Base-by-base conservation (phyloP, 2,797 vertebrate genomes). In the Yasuhikotakia modesta region DNA sequence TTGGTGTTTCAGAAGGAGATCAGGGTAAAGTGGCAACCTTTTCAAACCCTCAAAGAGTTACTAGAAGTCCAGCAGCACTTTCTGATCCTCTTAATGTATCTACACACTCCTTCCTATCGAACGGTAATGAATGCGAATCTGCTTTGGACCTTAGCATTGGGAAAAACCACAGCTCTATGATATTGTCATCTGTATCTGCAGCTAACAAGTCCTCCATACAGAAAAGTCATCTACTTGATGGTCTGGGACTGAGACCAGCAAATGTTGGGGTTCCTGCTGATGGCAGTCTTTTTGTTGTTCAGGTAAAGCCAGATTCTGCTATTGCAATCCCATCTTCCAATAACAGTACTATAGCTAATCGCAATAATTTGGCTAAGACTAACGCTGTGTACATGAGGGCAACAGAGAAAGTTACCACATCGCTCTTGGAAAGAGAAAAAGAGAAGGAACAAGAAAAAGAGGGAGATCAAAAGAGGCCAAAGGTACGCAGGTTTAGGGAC, bases 111-210 rank as follows among this genome's bases (percentile, higher is more conserved):
- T 93, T 89, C 75, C 58, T 93, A 79, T 89, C 92, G 24, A 93
- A 93, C 3, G 91, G 93, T 0, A 91, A 85, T 1, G 92, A 93
- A 72, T 92, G 89, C 12, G 93, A 94, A 84, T 87, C 91, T 0
- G 93, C 93, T 52, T 87, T 94, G 64, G 94, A 94, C 84, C 92
- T 94, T 60, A 94, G 94, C 80, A 92, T 94, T 86, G 92, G 93
- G 11, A 94, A 92, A 84, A 92, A 88, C 79, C 81, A 83, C 67
- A 89, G 82, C 78, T 90, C 90, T 21, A 87, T 85, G 21, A 70
- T 85, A n/a, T 86, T 89, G 14, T 64, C 84, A 11, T 81, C 82
- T 24, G 80, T 87, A 71, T 81, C 89, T 48, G 83, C 88, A 69
- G 87, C 86, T 73, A 91, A 89, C 67, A 93, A 87, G 81, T 85